Base-by-base conservation (phyloP, 2,113 vertebrate genomes). In the Campylorhamphus procurvoides region DNA sequence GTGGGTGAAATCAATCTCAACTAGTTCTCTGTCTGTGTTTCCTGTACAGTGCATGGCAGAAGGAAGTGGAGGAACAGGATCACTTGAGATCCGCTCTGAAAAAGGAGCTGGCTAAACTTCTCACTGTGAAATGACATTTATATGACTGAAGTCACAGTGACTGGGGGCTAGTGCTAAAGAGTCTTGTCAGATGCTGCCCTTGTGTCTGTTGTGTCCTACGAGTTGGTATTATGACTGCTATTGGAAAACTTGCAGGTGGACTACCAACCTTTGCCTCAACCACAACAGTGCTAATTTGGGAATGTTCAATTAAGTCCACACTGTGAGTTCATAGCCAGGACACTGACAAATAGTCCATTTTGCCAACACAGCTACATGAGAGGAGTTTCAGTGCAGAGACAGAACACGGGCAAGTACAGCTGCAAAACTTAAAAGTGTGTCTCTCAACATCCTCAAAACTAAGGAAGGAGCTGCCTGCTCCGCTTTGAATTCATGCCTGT, bases 11-110 rank as follows among this genome's bases (percentile, higher is more conserved):
- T 66, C 73, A 49, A 3, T 60, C 4, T 2, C 50, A 39, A 39
- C n/a, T 68, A 9, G 4, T 46, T 90, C 64, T 59, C 47, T 29
- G 0, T 55, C 47, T 35, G 42, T 31, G 18, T 89, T 78, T 89
- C 39, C 33, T 62, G 0, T 29, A 15, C 18, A 7, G 12, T 58
- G 7, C 1, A 0, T 63, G 56, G 22, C 6, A 0, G 40, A 86
- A 67, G 59, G 24, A 71, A 53, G 58, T n/a, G 19, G 24, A 76
- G 8, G 49, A 83, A 27, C 0, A 2, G 31, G n/a, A 60, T 52
- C 46, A 28, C 1, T 1, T 40, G 42, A 35, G 28, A 80, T 84
- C 24, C n/a, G 18, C 20, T 56, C 44, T 64, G 53, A 89, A 42
- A 24, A 72, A 76, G 52, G 72, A 88, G 49, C 58, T 85, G 62